Evolutionary conservation across 2,797 vertebrate genomes (phyloP).

Genomic region (Tokudaia muenninki): DNA sequence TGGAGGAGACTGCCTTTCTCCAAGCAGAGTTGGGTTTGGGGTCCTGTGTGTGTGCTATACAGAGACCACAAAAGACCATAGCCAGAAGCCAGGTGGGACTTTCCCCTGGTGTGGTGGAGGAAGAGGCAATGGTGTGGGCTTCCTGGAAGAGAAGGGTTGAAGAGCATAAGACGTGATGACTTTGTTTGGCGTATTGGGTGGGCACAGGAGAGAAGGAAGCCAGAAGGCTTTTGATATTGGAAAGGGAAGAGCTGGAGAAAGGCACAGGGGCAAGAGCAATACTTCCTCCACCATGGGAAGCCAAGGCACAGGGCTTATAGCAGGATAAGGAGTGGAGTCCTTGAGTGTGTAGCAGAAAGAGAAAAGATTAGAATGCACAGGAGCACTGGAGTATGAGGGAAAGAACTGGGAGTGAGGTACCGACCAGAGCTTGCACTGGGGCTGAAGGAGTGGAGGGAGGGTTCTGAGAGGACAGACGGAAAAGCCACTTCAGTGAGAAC

Average conservation of each 20-base stretch:
- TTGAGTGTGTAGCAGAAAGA: neutral
- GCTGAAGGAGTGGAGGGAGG: neutral
- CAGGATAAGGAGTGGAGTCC: neutral
- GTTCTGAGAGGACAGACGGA: neutral
- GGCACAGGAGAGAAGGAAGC: neutral
- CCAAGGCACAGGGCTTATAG: neutral
- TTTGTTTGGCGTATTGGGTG: neutral
- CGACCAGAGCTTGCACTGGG: accelerated
- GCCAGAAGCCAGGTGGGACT: neutral
- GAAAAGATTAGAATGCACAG: neutral
- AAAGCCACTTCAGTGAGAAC: neutral
- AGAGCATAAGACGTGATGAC: neutral
- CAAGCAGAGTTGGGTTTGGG: neutral
- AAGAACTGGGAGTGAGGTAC: neutral
- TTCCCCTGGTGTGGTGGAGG: neutral
- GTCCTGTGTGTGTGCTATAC: neutral
- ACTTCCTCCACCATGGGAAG: neutral
- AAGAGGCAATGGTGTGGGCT: neutral
- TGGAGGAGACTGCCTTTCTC: neutral
- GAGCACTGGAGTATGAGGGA: neutral
- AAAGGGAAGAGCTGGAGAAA: neutral
- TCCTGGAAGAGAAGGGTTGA: neutral
- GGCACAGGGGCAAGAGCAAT: neutral
- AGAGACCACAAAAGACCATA: neutral
- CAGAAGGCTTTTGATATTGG: no score